Evolutionary conservation across 2,797 vertebrate species (phyloP), one percentile per base, ranked within the genome.

Genomic region (Pangasius djambal): DNA sequence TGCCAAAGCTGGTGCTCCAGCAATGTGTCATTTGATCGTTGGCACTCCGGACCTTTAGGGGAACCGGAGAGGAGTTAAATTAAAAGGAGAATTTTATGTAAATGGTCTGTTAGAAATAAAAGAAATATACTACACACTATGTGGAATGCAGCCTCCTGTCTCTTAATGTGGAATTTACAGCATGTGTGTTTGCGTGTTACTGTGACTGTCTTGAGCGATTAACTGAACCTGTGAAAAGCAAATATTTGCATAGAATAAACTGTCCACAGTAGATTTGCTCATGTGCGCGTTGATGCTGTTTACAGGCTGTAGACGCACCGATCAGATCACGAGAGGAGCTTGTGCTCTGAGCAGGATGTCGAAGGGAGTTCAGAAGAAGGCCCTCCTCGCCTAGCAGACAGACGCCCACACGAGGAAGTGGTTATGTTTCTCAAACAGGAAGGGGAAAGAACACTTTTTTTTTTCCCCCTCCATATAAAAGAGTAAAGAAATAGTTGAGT

Each of bases 51-150:
- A 87, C 87, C 90, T 92, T 87, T 84, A 85, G 87, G 87, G 92
- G 89, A 93, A 94, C 92, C 94, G 91, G 92, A 94, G 94, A 91
- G 92, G 95, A 96, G 97, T 98, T 92, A 97, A 98, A 95, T 97
- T 96, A 96, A 96, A 96, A 96, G 96, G 96, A 96, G 96, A 96
- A 97, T 96, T 97, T 96, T 97, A 95, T 97, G 97, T 98, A 96
- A 97, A 95, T 96, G 97, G 97, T 97, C 96, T 97, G 96, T 97
- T 98, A 97, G 97, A 97, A 96, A 95, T 97, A 97, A 95, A 96
- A 93, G 90, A 96, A 94, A 94, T 96, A 95, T 95, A 96, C 92
- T 97, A 96, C 95, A 96, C 96, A 96, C 92, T 92, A 96, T 94
- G 92, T 89, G 61, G 87, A 87, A 88, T 88, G 15, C 91, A 61